phyloP scores from a whole-genome alignment of 2,797 vertebrate species.

The Ateles fusciceps region DNA sequence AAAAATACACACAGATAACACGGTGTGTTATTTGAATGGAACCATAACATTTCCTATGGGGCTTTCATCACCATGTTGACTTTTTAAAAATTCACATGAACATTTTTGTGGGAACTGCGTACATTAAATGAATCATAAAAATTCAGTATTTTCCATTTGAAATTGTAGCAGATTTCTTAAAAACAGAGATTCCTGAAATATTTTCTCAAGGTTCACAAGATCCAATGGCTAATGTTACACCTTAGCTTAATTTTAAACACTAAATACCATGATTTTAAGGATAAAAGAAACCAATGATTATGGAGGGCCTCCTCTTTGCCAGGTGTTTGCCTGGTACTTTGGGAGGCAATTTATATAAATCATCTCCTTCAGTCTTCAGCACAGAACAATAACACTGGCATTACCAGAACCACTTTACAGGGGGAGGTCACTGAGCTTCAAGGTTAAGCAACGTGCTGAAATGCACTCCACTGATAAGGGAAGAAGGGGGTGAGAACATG shows the following conservation, averaged over 20 bases:
- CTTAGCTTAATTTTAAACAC: slow-evolving; percentile 52
- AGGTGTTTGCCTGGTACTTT: slow-evolving; percentile 50
- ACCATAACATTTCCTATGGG: not conserved
- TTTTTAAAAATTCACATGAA: not conserved
- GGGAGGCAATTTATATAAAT: slow-evolving; percentile 24
- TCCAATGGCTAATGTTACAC: not conserved
- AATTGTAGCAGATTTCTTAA: slow-evolving; percentile 54
- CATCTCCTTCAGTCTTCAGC: not conserved
- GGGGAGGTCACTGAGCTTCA: not conserved
- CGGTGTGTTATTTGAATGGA: not conserved
- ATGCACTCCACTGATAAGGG: not conserved
- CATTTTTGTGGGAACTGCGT: not conserved
- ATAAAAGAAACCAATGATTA: not conserved
- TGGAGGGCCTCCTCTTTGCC: slow-evolving; percentile 30
- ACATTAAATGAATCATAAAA: slow-evolving; percentile 38
- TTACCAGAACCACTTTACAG: not conserved
- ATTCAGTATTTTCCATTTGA: slow-evolving; percentile 36
- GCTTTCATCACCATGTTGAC: not conserved
- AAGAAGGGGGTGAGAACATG: no score
- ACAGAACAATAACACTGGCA: not conserved
- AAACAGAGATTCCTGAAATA: slow-evolving; percentile 25
- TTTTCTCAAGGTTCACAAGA: not conserved
- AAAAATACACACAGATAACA: not conserved
- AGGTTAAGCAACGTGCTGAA: not conserved
- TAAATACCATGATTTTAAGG: slow-evolving; percentile 40